Evolutionary conservation across 1,140 invertebrate species (phyloP).

Genomic region (Drosophila persimilis): DNA sequence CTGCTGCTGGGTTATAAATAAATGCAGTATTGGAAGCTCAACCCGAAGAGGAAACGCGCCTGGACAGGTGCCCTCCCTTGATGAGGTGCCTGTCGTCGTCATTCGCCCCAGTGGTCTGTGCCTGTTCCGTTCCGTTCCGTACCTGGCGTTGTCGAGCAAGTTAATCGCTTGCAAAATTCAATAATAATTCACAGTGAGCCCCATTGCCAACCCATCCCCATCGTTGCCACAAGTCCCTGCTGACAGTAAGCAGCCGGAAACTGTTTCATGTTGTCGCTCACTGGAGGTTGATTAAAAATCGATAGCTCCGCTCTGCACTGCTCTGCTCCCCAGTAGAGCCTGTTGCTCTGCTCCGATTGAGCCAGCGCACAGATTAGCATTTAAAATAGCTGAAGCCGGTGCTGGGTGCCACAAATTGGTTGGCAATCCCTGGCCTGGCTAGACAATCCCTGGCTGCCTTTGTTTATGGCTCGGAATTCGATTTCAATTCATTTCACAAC

Average conservation of each 20-base stretch:
- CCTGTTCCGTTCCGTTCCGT: background rate
- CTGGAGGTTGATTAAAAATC: conserved; percentile 75
- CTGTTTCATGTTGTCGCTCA: conserved; percentile 73
- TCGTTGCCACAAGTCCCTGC: conserved; percentile 16
- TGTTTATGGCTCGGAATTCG: conserved; percentile 25
- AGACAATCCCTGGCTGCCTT: conserved; percentile 8
- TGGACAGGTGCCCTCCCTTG: conserved; percentile 10
- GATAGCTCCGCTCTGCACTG: conserved; percentile 44
- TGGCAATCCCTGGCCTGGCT: background rate
- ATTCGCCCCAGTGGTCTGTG: conserved; percentile 22
- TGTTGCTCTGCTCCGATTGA: conserved; percentile 45
- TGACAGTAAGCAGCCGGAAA: conserved; percentile 71
- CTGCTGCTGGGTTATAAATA: conserved; percentile 37
- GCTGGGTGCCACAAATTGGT: conserved; percentile 34
- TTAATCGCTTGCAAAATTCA: conserved; percentile 83
- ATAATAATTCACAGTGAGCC: conserved; percentile 69
- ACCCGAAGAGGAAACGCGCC: background rate
- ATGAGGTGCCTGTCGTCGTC: background rate
- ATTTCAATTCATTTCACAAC: conserved; percentile 49
- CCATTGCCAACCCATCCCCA: background rate
- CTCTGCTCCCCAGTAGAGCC: conserved; percentile 21
- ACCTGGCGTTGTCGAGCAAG: conserved; percentile 56
- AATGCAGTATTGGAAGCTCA: conserved; percentile 24
- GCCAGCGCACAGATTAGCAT: conserved; percentile 63
- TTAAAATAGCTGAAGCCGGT: conserved; percentile 58